These are phyloP conservation scores for Myanophis thanlyinensis DNA, from an alignment of 2,113 vertebrate genomes.

Conservation along the genomic window DNA sequence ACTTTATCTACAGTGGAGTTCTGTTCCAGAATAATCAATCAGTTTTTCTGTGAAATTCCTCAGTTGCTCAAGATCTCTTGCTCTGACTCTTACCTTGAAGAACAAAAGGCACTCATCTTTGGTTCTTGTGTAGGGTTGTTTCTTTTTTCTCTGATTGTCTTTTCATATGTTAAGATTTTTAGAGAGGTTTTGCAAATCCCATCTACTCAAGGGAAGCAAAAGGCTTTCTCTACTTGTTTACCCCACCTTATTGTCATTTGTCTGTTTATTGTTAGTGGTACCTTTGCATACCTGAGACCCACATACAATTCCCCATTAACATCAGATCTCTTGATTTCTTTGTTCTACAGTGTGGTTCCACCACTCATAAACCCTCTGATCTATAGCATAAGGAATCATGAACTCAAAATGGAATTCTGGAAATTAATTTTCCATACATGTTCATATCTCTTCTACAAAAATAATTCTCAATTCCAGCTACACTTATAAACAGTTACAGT, in stretches of 20 bases:
- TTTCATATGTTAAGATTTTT: not conserved
- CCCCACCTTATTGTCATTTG: not conserved
- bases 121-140: not conserved
- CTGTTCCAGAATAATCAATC: not conserved
- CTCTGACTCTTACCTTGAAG: not conserved
- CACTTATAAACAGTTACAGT: not conserved
- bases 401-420: not conserved
- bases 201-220: not conserved
- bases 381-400: not conserved
- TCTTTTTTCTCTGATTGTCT: not conserved
- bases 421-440: not conserved
- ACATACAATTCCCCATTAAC: not conserved
- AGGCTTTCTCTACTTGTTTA: not conserved
- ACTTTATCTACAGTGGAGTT: not conserved
- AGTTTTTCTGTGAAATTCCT: not conserved
- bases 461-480: not conserved
- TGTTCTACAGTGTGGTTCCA: not conserved
- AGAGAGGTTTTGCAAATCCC: not conserved
- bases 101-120: not conserved
- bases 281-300: not conserved
- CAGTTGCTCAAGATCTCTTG: not conserved
- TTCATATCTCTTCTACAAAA: not conserved
- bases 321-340: not conserved
- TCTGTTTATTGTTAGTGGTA: not conserved
- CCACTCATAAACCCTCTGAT: not conserved